phyloP scores from a whole-genome alignment of 2,113 vertebrate genomes.

The Ptilorrhoa leucosticta region DNA sequence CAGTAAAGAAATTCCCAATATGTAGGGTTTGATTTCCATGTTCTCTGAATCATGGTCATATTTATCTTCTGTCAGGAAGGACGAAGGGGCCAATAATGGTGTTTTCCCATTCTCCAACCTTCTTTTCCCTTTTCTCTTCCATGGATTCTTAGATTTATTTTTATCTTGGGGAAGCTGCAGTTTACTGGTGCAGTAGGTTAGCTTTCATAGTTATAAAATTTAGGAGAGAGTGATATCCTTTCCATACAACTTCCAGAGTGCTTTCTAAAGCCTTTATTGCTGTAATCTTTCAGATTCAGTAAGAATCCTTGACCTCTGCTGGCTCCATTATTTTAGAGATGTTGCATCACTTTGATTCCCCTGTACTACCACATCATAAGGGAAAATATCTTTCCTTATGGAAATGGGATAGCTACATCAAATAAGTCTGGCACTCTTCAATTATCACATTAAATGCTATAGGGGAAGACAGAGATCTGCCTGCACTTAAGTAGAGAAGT shows the following conservation, averaged over 20 bases:
- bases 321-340: not conserved
- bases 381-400: not conserved
- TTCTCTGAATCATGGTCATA: not conserved
- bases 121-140: not conserved
- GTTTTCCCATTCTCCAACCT: not conserved
- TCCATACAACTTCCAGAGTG: slow-evolving; percentile 8
- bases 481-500: not conserved
- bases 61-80: not conserved
- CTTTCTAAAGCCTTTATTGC: slow-evolving; percentile 44
- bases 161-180: not conserved
- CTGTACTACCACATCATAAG: not conserved
- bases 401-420: not conserved
- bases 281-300: slow-evolving; percentile 37
- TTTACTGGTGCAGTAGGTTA: slow-evolving; percentile 10
- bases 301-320: slow-evolving; percentile 43
- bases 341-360: not conserved
- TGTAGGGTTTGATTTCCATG: not conserved
- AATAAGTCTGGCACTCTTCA: not conserved
- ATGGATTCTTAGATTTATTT: not conserved
- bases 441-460: not conserved
- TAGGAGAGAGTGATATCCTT: slow-evolving; percentile 26
- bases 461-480: not conserved
- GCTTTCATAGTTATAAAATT: slow-evolving; percentile 40
- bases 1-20: not conserved
- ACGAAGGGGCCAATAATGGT: not conserved